Conservation (phyloP, 1,140 invertebrate species). For the Papilio glaucus region DNA sequence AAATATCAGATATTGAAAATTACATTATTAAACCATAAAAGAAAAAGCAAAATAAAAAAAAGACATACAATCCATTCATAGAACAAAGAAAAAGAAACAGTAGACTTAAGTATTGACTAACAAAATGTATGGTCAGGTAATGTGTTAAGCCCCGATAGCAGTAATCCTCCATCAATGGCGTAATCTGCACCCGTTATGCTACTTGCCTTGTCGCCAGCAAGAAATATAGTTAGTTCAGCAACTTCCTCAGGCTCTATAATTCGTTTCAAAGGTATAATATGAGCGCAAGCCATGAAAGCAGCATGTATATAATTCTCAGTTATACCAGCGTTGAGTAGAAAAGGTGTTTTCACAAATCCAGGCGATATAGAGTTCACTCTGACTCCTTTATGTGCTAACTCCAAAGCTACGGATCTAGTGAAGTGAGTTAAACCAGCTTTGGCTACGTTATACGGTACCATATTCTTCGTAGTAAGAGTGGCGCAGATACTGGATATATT, state of each 20-base stretch:
- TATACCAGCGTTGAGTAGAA: neutral
- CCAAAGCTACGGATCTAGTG: conserved; percentile 39
- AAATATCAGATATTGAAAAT: too few relatives aligned
- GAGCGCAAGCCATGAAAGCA: neutral
- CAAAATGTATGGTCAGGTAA: conserved; percentile 16
- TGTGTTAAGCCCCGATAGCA: neutral
- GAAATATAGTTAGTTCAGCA: conserved; percentile 8
- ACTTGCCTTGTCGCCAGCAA: conserved; percentile 39
- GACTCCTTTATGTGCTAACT: conserved; percentile 42
- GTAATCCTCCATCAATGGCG: conserved; percentile 17
- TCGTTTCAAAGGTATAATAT: neutral
- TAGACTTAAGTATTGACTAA: neutral
- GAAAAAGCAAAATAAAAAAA: too few relatives aligned
- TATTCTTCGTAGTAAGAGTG: neutral
- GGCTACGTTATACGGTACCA: conserved; percentile 32
- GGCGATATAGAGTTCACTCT: conserved; percentile 45
- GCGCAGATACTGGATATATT: conserved; percentile 43
- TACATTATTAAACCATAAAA: too few relatives aligned
- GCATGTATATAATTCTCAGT: neutral
- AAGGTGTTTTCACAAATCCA: conserved; percentile 35
- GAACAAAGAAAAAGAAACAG: neutral
- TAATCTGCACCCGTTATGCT: conserved; percentile 38
- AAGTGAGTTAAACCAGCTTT: conserved; percentile 42
- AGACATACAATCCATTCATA: neutral
- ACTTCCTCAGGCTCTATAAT: conserved; percentile 30